Conservation (phyloP, 2,797 vertebrate genomes). For the Karalla daura region DNA sequence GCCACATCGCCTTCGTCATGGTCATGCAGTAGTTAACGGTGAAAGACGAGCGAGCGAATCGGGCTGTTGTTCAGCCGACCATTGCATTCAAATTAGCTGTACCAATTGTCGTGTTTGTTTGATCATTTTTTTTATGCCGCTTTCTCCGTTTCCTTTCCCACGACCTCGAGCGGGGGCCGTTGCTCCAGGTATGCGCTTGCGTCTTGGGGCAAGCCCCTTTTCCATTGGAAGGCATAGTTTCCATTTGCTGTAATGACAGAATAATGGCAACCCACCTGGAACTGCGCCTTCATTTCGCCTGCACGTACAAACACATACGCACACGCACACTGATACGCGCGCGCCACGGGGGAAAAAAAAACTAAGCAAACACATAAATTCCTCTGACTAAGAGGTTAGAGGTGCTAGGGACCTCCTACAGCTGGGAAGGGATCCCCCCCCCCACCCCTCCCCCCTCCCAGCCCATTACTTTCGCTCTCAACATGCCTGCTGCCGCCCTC, state of each 20-base stretch:
- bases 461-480: slow-evolving; percentile 16
- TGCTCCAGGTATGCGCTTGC: slow-evolving; percentile 63
- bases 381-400: slow-evolving; percentile 58
- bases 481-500: slow-evolving; percentile 10
- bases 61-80: slow-evolving; percentile 11
- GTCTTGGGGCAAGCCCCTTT: slow-evolving; percentile 72
- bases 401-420: slow-evolving; percentile 50
- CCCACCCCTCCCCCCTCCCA: slow-evolving; percentile 46
- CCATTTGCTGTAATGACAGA: slow-evolving; percentile 74
- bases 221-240: slow-evolving; percentile 77
- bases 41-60: not conserved
- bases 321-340: slow-evolving; percentile 29
- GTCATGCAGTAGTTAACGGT: slow-evolving; percentile 3
- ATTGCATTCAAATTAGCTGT: slow-evolving; percentile 16
- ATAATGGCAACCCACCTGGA: slow-evolving; percentile 80
- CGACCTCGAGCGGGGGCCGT: slow-evolving; percentile 52
- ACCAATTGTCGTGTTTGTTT: slow-evolving; percentile 13
- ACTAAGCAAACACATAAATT: slow-evolving; percentile 71
- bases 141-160: slow-evolving; percentile 1
- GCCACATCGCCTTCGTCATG: slow-evolving; percentile 12
- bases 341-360: slow-evolving; percentile 50
- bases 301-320: slow-evolving; percentile 39
- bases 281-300: slow-evolving; percentile 58
- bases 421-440: slow-evolving; percentile 66
- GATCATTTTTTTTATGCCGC: slow-evolving; percentile 26